phyloP scores from a whole-genome alignment of 2,113 vertebrate genomes.

The Hemibagrus wyckioides region DNA sequence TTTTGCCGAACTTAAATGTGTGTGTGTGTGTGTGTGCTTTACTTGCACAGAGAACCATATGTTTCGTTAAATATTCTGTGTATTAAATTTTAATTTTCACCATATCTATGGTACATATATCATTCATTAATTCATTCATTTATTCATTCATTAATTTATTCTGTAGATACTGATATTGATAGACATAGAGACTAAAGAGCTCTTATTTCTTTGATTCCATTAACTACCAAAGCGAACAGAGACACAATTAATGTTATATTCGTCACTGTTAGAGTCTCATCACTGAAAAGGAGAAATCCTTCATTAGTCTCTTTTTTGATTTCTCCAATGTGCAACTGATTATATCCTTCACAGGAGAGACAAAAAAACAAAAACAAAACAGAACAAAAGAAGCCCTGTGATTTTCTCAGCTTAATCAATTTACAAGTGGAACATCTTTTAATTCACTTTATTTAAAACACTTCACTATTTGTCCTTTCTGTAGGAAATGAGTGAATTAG shows the following conservation, averaged over 20 bases:
- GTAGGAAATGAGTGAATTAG: not conserved
- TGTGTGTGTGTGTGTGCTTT: not conserved
- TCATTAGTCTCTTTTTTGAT: not conserved
- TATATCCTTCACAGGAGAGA: not conserved
- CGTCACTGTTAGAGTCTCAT: not conserved
- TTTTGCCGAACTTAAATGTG: no score
- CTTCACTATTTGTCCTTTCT: not conserved
- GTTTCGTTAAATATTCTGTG: no score
- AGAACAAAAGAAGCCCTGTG: no score
- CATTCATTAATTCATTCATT: no score
- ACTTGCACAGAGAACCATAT: no score
- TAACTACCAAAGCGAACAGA: not conserved
- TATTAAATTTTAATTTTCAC: no score
- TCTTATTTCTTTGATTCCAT: not conserved
- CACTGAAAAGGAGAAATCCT: not conserved
- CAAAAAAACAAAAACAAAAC: no score
- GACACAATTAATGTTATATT: not conserved
- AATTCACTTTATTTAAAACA: not conserved
- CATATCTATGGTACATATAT: no score
- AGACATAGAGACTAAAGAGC: no score
- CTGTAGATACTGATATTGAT: not conserved
- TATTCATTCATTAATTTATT: no score
- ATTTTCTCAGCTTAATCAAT: not conserved
- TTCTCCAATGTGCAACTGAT: not conserved
- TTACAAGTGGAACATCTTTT: not conserved